Conservation (phyloP, 2,113 vertebrate genomes). For the Calyptomena viridis region DNA sequence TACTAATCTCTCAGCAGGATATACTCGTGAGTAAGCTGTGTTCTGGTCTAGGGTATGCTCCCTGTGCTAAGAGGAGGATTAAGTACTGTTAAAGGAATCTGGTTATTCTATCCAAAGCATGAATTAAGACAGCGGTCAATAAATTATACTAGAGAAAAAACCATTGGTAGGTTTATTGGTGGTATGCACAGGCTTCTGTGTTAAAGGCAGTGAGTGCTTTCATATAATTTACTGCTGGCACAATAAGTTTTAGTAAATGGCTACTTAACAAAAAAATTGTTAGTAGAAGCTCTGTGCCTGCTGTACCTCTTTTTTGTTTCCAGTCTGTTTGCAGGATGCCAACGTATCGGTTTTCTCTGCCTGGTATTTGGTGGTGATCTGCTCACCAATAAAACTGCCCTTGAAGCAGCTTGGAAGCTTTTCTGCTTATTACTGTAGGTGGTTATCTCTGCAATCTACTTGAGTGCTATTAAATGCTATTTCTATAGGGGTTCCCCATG, state of each 20-base stretch:
- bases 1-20: slow-evolving; percentile 39
- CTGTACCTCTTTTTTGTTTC: neutral
- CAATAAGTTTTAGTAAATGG: neutral
- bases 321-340: neutral
- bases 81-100: slow-evolving; percentile 34
- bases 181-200: neutral
- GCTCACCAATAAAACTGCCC: neutral
- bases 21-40: neutral
- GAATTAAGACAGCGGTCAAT: neutral
- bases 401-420: slow-evolving; percentile 25
- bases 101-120: slow-evolving; percentile 32
- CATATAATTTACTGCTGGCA: neutral
- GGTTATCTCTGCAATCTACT: slow-evolving; percentile 38
- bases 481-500: slow-evolving; percentile 41
- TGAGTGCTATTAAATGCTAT: slow-evolving; percentile 3
- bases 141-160: neutral
- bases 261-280: neutral
- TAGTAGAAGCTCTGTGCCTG: neutral
- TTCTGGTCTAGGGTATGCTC: neutral
- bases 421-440: slow-evolving; percentile 1
- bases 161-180: neutral
- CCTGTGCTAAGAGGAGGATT: slow-evolving; percentile 32
- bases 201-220: neutral
- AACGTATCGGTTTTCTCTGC: rapidly evolving
- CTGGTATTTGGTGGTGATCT: neutral